These are phyloP conservation scores for Pegoplata infirma DNA, from an alignment of 2,888 invertebrate species.

Conservation along the genomic window DNA sequence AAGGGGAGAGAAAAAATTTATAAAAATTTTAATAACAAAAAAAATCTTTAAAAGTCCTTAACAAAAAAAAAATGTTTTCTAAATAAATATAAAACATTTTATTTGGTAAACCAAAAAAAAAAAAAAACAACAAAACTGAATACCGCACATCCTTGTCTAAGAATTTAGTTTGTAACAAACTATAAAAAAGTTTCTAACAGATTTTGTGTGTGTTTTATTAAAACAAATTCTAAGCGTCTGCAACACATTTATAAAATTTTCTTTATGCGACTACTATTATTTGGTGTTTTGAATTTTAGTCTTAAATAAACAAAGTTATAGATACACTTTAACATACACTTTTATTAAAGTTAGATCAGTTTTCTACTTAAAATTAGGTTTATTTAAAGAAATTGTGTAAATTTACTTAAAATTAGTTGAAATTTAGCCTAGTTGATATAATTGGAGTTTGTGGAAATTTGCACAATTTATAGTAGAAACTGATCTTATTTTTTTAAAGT, in stretches of 20 bases:
- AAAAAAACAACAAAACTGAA: not conserved
- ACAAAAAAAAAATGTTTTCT: not conserved
- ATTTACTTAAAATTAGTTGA: too few species aligned
- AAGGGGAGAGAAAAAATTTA: not conserved
- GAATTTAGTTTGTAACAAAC: not conserved
- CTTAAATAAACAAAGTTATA: not conserved
- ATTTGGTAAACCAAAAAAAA: not conserved
- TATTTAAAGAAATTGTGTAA: too few species aligned
- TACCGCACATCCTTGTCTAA: not conserved
- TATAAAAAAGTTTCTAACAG: not conserved
- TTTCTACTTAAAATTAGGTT: too few species aligned
- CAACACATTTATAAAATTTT: conserved; percentile 5
- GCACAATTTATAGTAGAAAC: too few species aligned
- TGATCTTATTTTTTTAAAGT: too few species aligned
- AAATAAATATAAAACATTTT: not conserved
- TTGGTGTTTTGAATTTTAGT: not conserved
- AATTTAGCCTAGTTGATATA: too few species aligned
- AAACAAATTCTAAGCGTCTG: conserved; percentile 24
- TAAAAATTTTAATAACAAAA: not conserved
- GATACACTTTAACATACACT: not conserved
- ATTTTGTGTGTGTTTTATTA: conserved; percentile 5
- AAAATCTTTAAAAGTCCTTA: not conserved
- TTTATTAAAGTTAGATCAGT: too few species aligned
- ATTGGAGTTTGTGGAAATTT: too few species aligned
- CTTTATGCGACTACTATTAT: not conserved